phyloP scores from a whole-genome alignment of 2,113 vertebrate genomes.

The Anguilla japonica region DNA sequence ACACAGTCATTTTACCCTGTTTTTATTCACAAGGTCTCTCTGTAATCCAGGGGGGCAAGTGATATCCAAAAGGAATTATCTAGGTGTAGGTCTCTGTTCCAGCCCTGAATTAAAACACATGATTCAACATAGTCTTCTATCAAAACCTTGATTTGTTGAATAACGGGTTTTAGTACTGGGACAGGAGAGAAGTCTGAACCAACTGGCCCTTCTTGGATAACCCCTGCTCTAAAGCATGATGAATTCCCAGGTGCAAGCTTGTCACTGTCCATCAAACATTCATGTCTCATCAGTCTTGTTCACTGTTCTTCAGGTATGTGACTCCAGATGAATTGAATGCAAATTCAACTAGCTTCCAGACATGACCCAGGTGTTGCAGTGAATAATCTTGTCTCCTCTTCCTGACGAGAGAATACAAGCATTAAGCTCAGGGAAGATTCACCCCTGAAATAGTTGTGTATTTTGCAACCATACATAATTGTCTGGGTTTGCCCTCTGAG shows the following conservation, averaged over 20 bases:
- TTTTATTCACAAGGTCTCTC: too few relatives aligned
- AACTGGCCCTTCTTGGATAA: not conserved
- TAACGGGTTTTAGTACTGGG: not conserved
- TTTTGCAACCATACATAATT: conserved; percentile 2
- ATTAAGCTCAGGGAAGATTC: not conserved
- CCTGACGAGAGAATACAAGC: not conserved
- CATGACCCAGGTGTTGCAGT: not conserved
- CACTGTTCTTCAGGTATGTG: not conserved
- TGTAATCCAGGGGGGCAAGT: too few relatives aligned
- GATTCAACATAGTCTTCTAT: not conserved
- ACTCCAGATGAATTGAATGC: not conserved
- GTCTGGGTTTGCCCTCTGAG: not conserved
- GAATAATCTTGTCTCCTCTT: not conserved
- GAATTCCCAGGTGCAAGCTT: not conserved
- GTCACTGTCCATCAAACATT: not conserved
- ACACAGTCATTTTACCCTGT: too few relatives aligned
- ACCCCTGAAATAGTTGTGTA: not conserved
- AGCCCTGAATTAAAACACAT: not conserved
- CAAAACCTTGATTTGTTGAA: not conserved
- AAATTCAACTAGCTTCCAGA: not conserved
- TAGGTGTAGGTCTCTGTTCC: not conserved
- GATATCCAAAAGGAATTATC: too few relatives aligned
- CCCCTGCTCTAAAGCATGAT: not conserved
- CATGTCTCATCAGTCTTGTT: not conserved
- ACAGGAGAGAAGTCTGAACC: not conserved